These are phyloP conservation scores for Dendropsophus ebraccatus DNA, from an alignment of 2,113 vertebrate genomes.

Conservation along the genomic window DNA sequence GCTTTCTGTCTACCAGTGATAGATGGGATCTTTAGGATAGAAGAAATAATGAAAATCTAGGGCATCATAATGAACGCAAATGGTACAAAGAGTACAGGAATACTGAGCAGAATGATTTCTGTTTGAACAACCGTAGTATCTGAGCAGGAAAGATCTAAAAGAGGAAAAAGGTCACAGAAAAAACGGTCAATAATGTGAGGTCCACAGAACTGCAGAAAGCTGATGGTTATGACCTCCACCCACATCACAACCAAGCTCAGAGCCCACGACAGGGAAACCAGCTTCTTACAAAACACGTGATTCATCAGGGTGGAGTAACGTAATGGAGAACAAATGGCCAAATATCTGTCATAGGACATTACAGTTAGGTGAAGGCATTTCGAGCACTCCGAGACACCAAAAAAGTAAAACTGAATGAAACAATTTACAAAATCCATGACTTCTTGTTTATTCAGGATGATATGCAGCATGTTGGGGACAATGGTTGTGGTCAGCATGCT, in stretches of 20 bases:
- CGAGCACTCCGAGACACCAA: slow-evolving; percentile 52
- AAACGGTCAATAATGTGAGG: neutral
- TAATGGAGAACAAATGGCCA: neutral
- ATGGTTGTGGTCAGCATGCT: neutral
- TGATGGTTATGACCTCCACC: neutral
- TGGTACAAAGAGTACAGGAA: neutral
- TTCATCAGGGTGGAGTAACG: slow-evolving; percentile 27
- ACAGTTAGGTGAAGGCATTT: slow-evolving; percentile 61
- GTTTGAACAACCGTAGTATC: neutral
- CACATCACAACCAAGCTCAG: neutral
- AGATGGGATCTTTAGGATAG: neutral
- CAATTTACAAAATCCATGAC: slow-evolving; percentile 24
- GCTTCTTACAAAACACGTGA: neutral
- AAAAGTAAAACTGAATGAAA: slow-evolving; percentile 59
- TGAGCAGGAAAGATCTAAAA: slow-evolving; percentile 37
- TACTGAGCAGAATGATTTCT: neutral
- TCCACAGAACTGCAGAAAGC: slow-evolving; percentile 7
- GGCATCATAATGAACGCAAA: neutral
- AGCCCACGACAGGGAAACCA: neutral
- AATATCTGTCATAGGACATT: slow-evolving; percentile 62
- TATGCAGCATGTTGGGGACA: neutral
- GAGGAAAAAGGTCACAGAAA: slow-evolving; percentile 37
- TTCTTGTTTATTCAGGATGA: neutral
- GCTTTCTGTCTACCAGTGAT: neutral
- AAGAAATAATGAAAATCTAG: neutral